Conservation (phyloP, 2,113 vertebrate genomes). For the Stigmatopora nigra region DNA sequence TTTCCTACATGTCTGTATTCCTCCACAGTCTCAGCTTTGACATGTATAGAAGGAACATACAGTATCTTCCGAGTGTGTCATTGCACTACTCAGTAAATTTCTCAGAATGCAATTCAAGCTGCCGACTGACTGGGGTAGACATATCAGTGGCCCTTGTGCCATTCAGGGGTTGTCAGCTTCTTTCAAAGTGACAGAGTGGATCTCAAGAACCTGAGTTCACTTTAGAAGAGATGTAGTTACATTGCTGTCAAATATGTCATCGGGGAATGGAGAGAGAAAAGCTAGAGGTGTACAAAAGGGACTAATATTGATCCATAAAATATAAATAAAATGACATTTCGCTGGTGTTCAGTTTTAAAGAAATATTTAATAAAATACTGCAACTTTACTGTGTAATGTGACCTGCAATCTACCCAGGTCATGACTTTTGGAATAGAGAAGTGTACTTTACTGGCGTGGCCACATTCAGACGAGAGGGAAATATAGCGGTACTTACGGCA, state of each 20-base stretch:
- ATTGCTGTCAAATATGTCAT: slow-evolving; percentile 37
- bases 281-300: background rate
- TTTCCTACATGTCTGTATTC: slow-evolving; percentile 20
- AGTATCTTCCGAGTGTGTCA: slow-evolving; percentile 50
- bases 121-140: slow-evolving; percentile 33
- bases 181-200: slow-evolving; percentile 40
- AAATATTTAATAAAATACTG: background rate
- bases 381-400: too few species aligned
- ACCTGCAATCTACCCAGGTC: too few species aligned
- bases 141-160: slow-evolving; percentile 30
- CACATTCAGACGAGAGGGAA: too few species aligned
- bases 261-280: slow-evolving; percentile 16
- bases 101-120: slow-evolving; percentile 52
- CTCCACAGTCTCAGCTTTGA: slow-evolving; percentile 33
- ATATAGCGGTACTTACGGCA: too few species aligned
- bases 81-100: slow-evolving; percentile 48
- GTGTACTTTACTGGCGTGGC: too few species aligned
- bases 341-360: background rate
- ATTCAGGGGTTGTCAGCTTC: slow-evolving; percentile 37
- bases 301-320: slow-evolving; percentile 10
- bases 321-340: background rate
- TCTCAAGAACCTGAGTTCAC: slow-evolving; percentile 47
- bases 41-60: slow-evolving; percentile 41
- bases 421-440: too few species aligned
- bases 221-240: slow-evolving; percentile 34